phyloP scores from a whole-genome alignment of 2,888 invertebrate species.

The Phragmatobia fuliginosa region DNA sequence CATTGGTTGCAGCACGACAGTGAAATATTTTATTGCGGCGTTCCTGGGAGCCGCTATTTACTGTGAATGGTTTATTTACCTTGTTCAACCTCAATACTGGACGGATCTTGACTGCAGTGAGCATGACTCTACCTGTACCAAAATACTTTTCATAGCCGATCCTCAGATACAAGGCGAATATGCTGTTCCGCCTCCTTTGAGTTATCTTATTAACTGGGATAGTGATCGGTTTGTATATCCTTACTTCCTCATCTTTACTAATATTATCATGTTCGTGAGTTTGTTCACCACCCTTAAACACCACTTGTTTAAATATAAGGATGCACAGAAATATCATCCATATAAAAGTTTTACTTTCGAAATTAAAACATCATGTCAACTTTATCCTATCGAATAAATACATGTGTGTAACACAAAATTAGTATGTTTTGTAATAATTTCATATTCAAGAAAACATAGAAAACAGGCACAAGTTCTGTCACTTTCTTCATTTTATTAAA shows the following conservation, averaged over 20 bases:
- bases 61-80: conserved; percentile 87
- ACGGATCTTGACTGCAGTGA: conserved; percentile 79
- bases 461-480: too few relatives aligned
- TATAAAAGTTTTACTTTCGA: too few relatives aligned
- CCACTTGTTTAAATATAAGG: background rate
- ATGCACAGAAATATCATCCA: too few relatives aligned
- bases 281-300: background rate
- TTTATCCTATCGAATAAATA: too few relatives aligned
- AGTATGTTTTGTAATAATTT: background rate
- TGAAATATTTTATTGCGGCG: conserved; percentile 69
- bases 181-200: conserved; percentile 89
- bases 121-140: conserved; percentile 84
- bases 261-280: background rate
- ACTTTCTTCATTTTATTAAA: too few relatives aligned
- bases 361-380: too few relatives aligned
- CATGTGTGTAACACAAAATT: too few relatives aligned
- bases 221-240: conserved; percentile 91
- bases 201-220: conserved; percentile 93
- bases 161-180: conserved; percentile 96
- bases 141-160: conserved; percentile 93
- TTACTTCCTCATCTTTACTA: background rate
- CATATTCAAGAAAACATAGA: too few relatives aligned
- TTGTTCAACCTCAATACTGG: conserved; percentile 74
- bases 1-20: conserved; percentile 61
- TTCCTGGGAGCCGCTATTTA: conserved; percentile 72